These are phyloP conservation scores for Brachyistius frenatus DNA, from an alignment of 2,113 vertebrate genomes.

Conservation along the genomic window DNA sequence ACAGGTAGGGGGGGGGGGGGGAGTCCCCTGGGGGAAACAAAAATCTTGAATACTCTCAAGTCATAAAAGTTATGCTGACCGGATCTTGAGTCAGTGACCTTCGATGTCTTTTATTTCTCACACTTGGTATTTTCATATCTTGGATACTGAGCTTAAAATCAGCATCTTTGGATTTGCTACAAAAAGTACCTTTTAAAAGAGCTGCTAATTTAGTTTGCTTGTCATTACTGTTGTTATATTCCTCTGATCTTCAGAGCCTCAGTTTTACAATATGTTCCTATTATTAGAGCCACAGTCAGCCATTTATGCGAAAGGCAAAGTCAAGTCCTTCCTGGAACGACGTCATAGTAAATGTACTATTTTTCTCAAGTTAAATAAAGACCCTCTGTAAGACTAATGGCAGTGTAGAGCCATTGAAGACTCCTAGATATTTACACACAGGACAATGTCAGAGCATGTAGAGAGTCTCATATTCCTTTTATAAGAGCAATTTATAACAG, in stretches of 20 bases:
- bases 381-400: too few species aligned
- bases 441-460: too few species aligned
- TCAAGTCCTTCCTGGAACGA: background rate
- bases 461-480: too few species aligned
- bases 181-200: background rate
- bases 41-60: too few species aligned
- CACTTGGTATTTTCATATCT: too few species aligned
- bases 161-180: background rate
- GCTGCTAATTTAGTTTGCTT: background rate
- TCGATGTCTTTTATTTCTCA: background rate
- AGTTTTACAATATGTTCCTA: background rate
- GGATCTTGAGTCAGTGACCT: background rate
- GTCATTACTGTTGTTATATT: background rate
- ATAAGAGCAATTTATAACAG: too few species aligned
- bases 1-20: too few species aligned
- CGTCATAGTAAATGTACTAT: background rate
- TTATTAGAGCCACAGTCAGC: background rate
- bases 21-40: too few species aligned
- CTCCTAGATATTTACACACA: too few species aligned
- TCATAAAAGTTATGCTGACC: conserved; percentile 28
- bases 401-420: too few species aligned
- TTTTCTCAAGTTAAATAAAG: too few species aligned
- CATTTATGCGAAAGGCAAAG: background rate
- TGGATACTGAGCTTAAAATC: background rate
- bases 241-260: background rate